Evolutionary conservation across 2,113 vertebrate genomes (phyloP).

Genomic region (Carettochelys insculpta): DNA sequence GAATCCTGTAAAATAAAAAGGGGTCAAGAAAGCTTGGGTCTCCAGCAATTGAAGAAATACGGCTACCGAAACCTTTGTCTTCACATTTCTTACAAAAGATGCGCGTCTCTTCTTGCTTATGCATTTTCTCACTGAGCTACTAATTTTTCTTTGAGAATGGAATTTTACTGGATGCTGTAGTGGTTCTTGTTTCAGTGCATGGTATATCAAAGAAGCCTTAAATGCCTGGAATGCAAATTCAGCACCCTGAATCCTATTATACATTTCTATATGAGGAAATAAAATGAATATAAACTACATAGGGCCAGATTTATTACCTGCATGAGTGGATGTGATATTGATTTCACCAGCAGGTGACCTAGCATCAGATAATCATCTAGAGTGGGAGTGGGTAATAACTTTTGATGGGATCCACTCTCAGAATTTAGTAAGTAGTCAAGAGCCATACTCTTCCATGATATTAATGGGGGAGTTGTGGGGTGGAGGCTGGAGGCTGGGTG

Average conservation of each 20-base stretch:
- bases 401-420: too few species aligned
- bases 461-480: too few species aligned
- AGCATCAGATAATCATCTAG: too few species aligned
- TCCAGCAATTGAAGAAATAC: neutral
- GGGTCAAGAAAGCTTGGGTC: neutral
- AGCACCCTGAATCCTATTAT: neutral
- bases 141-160: neutral
- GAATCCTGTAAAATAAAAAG: neutral
- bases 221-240: neutral
- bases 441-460: too few species aligned
- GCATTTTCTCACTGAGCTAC: neutral
- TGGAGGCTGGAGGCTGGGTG: too few species aligned
- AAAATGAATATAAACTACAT: rapidly evolving
- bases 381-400: too few species aligned
- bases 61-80: neutral
- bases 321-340: neutral
- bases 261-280: neutral
- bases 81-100: neutral
- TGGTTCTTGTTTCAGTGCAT: neutral
- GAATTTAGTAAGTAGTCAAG: too few species aligned
- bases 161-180: neutral
- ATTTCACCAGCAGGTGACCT: neutral
- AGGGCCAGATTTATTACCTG: neutral
- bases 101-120: neutral
- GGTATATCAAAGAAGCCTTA: neutral